A percentile compares a stretch with the other conserved stretches of the same genome.
Conservation (phyloP, 2,797 vertebrate species). For the Poeciliopsis infans region DNA sequence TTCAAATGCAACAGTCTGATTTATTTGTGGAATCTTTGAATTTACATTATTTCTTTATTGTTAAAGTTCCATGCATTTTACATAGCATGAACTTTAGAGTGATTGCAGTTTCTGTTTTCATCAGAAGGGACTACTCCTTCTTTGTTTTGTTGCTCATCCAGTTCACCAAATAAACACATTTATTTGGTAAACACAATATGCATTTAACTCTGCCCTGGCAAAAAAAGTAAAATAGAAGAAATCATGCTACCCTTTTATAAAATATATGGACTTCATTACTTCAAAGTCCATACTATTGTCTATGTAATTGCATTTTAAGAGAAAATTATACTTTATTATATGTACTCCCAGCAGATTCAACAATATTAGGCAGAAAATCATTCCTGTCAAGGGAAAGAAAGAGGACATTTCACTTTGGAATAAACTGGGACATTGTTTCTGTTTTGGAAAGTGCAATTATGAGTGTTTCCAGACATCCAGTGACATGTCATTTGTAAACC, state of each 20-base stretch:
- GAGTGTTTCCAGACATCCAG: constrained; percentile 66
- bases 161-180: not conserved
- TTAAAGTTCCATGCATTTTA: not conserved
- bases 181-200: not conserved
- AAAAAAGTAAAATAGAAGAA: too few species aligned
- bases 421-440: constrained; percentile 59
- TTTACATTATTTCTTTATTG: not conserved
- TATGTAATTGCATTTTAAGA: constrained; percentile 18
- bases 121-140: not conserved
- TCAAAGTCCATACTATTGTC: constrained; percentile 19
- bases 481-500: constrained; percentile 73
- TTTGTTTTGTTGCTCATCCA: not conserved
- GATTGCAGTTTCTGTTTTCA: not conserved
- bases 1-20: not conserved
- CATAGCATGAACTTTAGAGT: not conserved
- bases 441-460: constrained; percentile 71
- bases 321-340: constrained; percentile 26
- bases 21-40: too few species aligned
- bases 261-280: too few species aligned
- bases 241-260: too few species aligned
- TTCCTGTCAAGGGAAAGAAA: constrained; percentile 46
- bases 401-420: constrained; percentile 24
- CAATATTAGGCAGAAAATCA: constrained; percentile 36
- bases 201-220: too few species aligned
- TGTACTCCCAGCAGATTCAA: constrained; percentile 43